A percentile compares a stretch with the other conserved stretches of the same genome.
These are phyloP conservation scores for Neosilurus mollespiculum DNA, from an alignment of 2,797 vertebrate genomes.

Conservation along the genomic window DNA sequence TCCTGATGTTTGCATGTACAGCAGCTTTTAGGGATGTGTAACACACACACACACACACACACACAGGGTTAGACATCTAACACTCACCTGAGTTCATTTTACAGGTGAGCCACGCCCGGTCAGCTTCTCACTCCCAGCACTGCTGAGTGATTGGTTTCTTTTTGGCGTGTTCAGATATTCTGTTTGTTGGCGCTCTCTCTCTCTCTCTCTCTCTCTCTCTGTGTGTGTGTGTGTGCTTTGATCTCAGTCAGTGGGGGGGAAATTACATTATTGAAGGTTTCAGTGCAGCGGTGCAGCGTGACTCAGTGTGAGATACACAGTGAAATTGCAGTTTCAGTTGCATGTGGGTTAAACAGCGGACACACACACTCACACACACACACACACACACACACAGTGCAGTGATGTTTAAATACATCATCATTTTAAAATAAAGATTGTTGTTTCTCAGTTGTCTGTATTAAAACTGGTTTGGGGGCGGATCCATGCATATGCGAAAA, in stretches of 20 bases:
- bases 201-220: constrained; percentile 15
- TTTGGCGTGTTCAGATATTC: constrained; percentile 59
- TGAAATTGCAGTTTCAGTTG: constrained; percentile 58
- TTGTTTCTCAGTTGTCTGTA: not conserved
- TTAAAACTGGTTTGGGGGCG: not conserved
- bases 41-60: no score
- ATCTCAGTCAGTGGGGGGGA: constrained; percentile 56
- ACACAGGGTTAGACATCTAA: no score
- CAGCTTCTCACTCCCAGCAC: constrained; percentile 44
- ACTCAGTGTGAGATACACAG: constrained; percentile 51
- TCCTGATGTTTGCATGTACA: no score
- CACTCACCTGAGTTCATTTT: constrained; percentile 53
- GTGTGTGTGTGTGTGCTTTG: constrained; percentile 43
- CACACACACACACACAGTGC: not conserved
- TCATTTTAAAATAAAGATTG: not conserved
- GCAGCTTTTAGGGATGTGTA: no score
- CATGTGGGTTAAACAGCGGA: constrained; percentile 42
- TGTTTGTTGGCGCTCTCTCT: constrained; percentile 38
- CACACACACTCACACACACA: constrained; percentile 18
- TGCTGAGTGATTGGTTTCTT: constrained; percentile 61
- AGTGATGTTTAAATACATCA: not conserved
- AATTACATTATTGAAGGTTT: constrained; percentile 62
- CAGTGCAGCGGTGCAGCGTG: constrained; percentile 32
- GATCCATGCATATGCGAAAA: not conserved
- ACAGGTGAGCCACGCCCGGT: constrained; percentile 52